phyloP scores from a whole-genome alignment of 1,140 invertebrate species.

The Drosophila navojoa region DNA sequence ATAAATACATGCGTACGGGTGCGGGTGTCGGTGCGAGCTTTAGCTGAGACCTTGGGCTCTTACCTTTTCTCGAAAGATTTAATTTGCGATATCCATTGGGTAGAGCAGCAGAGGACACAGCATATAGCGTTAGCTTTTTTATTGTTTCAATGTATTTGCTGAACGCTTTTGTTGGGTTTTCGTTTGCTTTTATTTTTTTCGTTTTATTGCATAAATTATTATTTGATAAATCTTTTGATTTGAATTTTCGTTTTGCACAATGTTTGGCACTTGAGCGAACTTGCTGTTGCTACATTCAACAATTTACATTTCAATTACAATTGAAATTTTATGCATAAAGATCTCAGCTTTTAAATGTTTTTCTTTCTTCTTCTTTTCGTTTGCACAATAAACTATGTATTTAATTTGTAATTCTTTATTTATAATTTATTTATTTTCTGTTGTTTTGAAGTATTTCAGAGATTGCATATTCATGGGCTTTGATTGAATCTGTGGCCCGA shows the following conservation, averaged over 20 bases:
- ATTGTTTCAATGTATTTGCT: constrained; percentile 25
- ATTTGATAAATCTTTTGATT: constrained; percentile 46
- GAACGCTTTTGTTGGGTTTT: constrained; percentile 20
- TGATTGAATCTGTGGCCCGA: constrained; percentile 46
- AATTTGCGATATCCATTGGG: constrained; percentile 79
- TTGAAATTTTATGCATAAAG: constrained; percentile 35
- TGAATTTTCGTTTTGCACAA: constrained; percentile 50
- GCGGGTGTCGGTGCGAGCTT: constrained; percentile 48
- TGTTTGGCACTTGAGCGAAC: constrained; percentile 69
- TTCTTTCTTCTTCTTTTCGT: background rate
- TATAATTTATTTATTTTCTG: constrained; percentile 31
- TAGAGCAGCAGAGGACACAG: constrained; percentile 28
- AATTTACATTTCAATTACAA: constrained; percentile 50
- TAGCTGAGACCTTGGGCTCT: constrained; percentile 51
- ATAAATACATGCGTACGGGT: constrained; percentile 12
- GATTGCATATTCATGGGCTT: constrained; percentile 70
- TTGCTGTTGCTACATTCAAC: constrained; percentile 46
- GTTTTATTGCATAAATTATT: constrained; percentile 57
- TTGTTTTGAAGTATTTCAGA: constrained; percentile 36
- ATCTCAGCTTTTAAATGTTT: constrained; percentile 30
- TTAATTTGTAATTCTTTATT: constrained; percentile 22
- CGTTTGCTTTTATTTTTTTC: background rate
- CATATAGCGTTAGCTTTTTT: background rate
- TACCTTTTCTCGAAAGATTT: constrained; percentile 73
- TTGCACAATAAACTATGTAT: constrained; percentile 25